phyloP scores from a whole-genome alignment of 64 coral and sea anemone genomes.

The Porites australiensis region DNA sequence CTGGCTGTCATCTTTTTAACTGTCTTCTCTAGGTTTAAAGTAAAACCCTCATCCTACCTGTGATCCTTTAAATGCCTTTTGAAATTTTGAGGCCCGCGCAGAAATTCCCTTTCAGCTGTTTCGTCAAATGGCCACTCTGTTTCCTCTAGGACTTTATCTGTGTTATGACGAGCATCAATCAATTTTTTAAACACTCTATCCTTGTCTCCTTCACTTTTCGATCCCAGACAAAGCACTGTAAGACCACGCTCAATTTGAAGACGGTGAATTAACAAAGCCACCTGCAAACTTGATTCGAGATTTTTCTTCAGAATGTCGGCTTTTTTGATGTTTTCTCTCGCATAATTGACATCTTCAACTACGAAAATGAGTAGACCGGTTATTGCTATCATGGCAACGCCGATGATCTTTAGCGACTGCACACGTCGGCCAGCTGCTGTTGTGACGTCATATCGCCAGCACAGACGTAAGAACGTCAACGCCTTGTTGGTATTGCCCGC shows the following conservation, averaged over 20 bases:
- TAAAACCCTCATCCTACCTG: neutral
- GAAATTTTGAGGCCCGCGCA: neutral
- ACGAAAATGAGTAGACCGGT: slow-evolving; percentile 53
- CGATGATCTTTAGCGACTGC: slow-evolving; percentile 65
- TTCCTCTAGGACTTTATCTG: neutral
- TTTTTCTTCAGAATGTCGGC: neutral
- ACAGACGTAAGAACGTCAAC: neutral
- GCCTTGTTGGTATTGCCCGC: neutral
- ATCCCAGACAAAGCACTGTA: slow-evolving; percentile 63
- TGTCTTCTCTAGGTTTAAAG: no score
- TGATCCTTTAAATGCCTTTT: neutral
- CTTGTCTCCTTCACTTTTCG: neutral
- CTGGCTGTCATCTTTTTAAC: no score
- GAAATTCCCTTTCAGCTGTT: neutral
- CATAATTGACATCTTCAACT: slow-evolving; percentile 15
- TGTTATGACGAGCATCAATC: neutral
- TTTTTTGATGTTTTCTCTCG: neutral
- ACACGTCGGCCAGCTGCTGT: slow-evolving; percentile 16
- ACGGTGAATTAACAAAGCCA: slow-evolving; percentile 72
- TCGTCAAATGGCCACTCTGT: slow-evolving; percentile 13
- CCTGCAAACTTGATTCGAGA: slow-evolving; percentile 17
- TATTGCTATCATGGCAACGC: slow-evolving; percentile 37
- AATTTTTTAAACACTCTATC: neutral
- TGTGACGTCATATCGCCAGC: slow-evolving; percentile 33
- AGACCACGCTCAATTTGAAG: slow-evolving; percentile 86